phyloP scores from a whole-genome alignment of 2,888 invertebrate genomes.

The Meandrusa payeni region DNA sequence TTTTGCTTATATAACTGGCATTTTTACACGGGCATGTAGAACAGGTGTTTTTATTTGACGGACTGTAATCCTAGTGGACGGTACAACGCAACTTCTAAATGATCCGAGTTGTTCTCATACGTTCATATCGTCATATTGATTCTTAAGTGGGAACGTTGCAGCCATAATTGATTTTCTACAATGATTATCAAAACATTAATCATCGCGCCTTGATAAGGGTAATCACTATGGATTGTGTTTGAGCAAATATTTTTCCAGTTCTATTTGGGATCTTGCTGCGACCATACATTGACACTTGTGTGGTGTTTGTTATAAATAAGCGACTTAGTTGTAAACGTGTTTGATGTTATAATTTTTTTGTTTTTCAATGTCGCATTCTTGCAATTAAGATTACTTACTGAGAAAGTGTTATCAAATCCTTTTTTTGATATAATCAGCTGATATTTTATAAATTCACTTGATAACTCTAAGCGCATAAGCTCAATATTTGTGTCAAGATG shows the following conservation, averaged over 20 bases:
- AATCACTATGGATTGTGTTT: slow-evolving; percentile 44
- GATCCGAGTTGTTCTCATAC: background rate
- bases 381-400: slow-evolving; percentile 14
- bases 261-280: slow-evolving; percentile 38
- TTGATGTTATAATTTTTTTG: too few species aligned
- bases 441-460: slow-evolving; percentile 13
- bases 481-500: slow-evolving; percentile 8
- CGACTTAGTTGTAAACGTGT: too few species aligned
- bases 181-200: slow-evolving; percentile 46
- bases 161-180: slow-evolving; percentile 32
- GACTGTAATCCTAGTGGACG: background rate
- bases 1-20: slow-evolving; percentile 5
- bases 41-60: background rate
- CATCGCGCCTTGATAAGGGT: slow-evolving; percentile 54
- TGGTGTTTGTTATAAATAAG: too few species aligned
- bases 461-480: slow-evolving; percentile 17
- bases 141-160: slow-evolving; percentile 44
- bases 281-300: slow-evolving; percentile 25
- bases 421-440: slow-evolving; percentile 8
- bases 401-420: slow-evolving; percentile 11
- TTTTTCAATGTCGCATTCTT: slow-evolving; percentile 19
- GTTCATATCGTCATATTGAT: slow-evolving; percentile 7
- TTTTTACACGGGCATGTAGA: background rate
- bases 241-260: slow-evolving; percentile 48
- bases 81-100: background rate